Base-by-base conservation (phyloP, 1,140 invertebrate genomes). In the Rhagoletis zephyria region DNA sequence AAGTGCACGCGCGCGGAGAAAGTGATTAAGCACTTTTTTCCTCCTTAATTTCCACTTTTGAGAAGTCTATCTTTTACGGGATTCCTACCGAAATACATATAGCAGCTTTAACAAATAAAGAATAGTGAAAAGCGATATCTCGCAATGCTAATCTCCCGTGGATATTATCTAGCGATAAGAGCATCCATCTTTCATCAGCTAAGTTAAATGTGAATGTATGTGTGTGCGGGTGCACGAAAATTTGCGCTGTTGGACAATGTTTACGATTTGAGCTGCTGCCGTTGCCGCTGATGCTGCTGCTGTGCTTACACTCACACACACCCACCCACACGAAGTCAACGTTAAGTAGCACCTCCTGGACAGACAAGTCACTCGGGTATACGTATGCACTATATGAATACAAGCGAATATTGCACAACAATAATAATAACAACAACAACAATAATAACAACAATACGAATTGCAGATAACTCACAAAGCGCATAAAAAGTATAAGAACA, bases 261-360 rank as follows among this genome's bases (percentile, higher is more conserved):
- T 81, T 74, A 74, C 67, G 42, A 74, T 74, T 30, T 81, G 74
- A 89, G 67, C 88, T 91, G 88, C 90, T 91, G n/a, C 90, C 89
- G 14, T 90, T 89, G 14, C 59, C 77, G 67, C 60, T 70, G 30
- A 30, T 30, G 74, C 74, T 81, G 48, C 56, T n/a, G n/a, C 51
- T 56, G 74, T 48, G 48, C 6, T 2, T 30, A 6, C 45, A 30
- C 74, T 56, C 70, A 81, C 14, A 81, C 45, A 51, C 45, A 81
- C 48, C 5, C 14, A 77, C 64, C 19, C 30, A 30, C 64, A 30
- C 16, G 30, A 30, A 30, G 30, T 30, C 30, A 30, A 30, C 30
- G 30, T n/a, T 65, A 65, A 65, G 9, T 65, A 65, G 19, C 19
- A 65, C 12, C n/a, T 12, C 64, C 16, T 30, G 64, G 64, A 4